phyloP scores from a whole-genome alignment of 2,888 invertebrate genomes.

The Yponomeuta malinellus region DNA sequence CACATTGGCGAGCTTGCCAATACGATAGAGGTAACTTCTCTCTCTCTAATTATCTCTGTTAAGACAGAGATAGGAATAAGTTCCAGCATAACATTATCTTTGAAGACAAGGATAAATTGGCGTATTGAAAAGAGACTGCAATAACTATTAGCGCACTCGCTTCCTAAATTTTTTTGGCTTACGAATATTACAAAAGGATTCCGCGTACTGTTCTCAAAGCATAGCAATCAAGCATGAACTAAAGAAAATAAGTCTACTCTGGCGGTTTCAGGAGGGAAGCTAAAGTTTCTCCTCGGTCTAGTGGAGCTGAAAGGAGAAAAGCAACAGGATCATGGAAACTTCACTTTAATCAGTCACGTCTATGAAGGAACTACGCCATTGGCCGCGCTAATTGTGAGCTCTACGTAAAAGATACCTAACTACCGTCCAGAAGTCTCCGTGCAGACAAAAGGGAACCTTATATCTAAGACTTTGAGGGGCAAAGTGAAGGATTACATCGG shows the following conservation, averaged over 20 bases:
- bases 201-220: background rate
- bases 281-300: background rate
- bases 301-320: background rate
- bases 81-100: no score
- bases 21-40: no score
- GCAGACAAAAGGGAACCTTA: background rate
- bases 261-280: background rate
- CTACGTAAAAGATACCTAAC: background rate
- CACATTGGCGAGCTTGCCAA: no score
- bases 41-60: no score
- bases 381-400: background rate
- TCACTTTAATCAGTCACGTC: background rate
- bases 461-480: background rate
- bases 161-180: background rate
- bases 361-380: background rate
- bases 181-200: background rate
- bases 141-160: background rate
- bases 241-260: background rate
- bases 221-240: background rate
- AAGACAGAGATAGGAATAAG: no score
- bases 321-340: constrained; percentile 1
- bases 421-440: background rate
- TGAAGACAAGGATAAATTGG: no score
- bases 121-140: no score
- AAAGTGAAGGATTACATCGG: background rate